Evolutionary conservation across 1,140 invertebrate species (phyloP), one percentile per base, ranked within the genome.

Genomic region (Argopecten irradians): DNA sequence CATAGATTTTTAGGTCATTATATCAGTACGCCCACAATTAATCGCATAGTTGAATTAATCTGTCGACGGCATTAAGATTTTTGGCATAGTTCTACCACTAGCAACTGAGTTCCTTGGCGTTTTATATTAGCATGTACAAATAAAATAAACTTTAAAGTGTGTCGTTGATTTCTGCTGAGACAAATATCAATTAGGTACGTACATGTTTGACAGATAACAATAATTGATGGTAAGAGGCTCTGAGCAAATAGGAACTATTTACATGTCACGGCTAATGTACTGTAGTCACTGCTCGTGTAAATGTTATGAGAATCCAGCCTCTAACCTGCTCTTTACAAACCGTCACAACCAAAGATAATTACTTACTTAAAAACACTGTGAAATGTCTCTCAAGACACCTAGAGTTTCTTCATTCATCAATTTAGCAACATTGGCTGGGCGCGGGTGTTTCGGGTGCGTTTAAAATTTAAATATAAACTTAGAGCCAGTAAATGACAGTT

Each of bases 401-500:
- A 28, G 28, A 1, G 14, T 71, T 71, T 71, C 55, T 71, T 71
- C 55, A 71, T 71, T 71, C 55, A 71, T 71, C 55, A 71, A 5
- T 71, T 71, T 5, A 0, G 5, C 13, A 71, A 71, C 14, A 71
- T 22, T 71, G 55, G 55, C 55, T 0, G 16, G 22, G n/a, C n/a
- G 22, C n/a, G 22, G 5, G 16, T 71, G 55, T 46, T 46, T 19
- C 43, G 43, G 43, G 43, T 46, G 43, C 43, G 43, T 46, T 46
- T 28, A 71, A 71, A n/a, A 71, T n/a, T 71, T 71, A 71, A 71
- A 71, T 71, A 71, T 71, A 71, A 71, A 71, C 55, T n/a, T n/a
- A 71, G 55, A 71, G 28, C n/a, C 55, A 71, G 22, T 71, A 28
- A 71, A n/a, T 71, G 55, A 71, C 55, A 71, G 55, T 71, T n/a